Conservation (phyloP, 2,797 vertebrate genomes). For the Calcarius lapponicus region DNA sequence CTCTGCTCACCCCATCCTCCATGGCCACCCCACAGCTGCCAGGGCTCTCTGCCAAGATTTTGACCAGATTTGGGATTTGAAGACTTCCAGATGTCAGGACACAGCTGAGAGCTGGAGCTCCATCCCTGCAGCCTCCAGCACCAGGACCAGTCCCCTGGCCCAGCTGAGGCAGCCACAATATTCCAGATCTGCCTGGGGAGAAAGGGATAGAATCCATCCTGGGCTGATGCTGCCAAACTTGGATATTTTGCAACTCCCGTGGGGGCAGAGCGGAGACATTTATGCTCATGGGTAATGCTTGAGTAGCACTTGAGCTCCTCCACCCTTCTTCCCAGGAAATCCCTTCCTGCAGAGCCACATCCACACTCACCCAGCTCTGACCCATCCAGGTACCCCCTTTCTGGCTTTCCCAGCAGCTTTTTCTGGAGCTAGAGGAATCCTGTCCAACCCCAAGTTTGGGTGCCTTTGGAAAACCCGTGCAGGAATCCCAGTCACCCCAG, state of each 20-base stretch:
- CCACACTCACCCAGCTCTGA: background rate
- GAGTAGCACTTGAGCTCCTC: background rate
- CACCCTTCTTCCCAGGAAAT: background rate
- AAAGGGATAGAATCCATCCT: background rate
- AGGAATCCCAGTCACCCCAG: background rate
- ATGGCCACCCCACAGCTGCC: background rate
- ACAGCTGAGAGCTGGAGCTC: background rate
- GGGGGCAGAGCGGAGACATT: background rate
- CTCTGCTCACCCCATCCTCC: background rate
- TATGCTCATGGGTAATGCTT: background rate
- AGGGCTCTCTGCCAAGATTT: background rate
- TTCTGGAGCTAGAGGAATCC: background rate
- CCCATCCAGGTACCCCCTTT: background rate
- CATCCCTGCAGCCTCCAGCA: background rate
- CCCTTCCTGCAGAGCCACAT: background rate
- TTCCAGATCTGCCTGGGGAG: background rate
- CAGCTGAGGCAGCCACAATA: background rate
- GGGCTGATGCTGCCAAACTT: background rate
- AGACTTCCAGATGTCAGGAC: constrained; percentile 7
- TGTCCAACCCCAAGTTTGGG: too few relatives aligned
- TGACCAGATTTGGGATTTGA: background rate
- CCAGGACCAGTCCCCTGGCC: background rate
- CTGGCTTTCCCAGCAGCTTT: background rate
- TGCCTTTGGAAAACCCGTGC: background rate
- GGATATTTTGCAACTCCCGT: background rate